A percentile compares a stretch with the other conserved stretches of the same genome.
phyloP scores from a whole-genome alignment of 2,113 vertebrate species.

The Rhineura floridana region DNA sequence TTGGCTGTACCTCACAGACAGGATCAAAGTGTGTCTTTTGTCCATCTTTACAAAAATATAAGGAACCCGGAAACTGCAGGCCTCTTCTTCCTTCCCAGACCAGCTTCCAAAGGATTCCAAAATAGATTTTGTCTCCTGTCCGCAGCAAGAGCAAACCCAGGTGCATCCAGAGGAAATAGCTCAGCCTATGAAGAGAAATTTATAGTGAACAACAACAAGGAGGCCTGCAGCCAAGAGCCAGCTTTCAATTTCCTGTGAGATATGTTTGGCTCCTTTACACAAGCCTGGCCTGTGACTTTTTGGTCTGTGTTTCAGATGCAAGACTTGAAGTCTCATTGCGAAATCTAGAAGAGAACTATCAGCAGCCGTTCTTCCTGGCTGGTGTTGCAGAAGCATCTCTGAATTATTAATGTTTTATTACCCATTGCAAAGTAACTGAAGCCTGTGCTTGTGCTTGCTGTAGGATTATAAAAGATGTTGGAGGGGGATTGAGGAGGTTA shows the following conservation, averaged over 20 bases:
- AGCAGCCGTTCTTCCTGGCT: background rate
- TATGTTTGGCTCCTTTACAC: slow-evolving; percentile 6
- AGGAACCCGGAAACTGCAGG: background rate
- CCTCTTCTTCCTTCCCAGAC: background rate
- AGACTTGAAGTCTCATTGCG: background rate
- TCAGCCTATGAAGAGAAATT: background rate
- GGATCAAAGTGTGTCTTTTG: background rate
- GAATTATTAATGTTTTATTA: background rate
- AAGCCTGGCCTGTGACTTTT: background rate
- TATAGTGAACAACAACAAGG: background rate
- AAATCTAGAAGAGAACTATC: background rate
- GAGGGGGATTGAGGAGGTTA: too few species aligned
- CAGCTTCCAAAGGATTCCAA: background rate
- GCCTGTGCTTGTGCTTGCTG: background rate
- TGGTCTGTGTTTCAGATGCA: background rate
- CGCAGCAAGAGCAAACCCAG: background rate
- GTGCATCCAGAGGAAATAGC: background rate
- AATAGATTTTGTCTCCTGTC: background rate
- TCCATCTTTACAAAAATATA: background rate
- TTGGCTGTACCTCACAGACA: background rate
- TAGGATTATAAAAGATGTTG: background rate
- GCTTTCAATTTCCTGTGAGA: slow-evolving; percentile 9
- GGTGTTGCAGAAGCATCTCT: background rate
- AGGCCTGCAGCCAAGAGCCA: background rate
- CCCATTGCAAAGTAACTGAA: background rate